A percentile compares a stretch with the other conserved stretches of the same genome.
Conservation (phyloP, 1,140 invertebrate species). For the Drosophila lowei region DNA sequence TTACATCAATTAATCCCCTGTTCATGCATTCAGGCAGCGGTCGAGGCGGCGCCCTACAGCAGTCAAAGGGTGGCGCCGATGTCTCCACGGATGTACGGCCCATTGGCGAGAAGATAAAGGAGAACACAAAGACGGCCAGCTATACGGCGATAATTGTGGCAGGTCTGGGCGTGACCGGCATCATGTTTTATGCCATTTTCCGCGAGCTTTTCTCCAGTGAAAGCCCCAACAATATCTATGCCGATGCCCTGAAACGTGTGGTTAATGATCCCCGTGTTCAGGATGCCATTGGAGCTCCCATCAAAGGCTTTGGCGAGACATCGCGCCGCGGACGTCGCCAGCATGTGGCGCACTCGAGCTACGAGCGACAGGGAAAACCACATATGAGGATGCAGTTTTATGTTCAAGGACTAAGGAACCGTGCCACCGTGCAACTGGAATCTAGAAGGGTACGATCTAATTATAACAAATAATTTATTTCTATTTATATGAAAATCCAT, state of each 20-base stretch:
- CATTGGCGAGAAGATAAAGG: constrained; percentile 90
- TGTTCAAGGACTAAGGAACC: constrained; percentile 90
- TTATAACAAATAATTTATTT: neutral
- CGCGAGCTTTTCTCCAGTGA: constrained; percentile 93
- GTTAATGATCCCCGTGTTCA: constrained; percentile 86
- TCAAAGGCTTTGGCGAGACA: constrained; percentile 94
- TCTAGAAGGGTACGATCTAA: constrained; percentile 88
- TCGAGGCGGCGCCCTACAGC: constrained; percentile 41
- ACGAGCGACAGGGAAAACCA: constrained; percentile 89
- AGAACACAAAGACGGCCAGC: constrained; percentile 92
- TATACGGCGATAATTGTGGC: constrained; percentile 91
- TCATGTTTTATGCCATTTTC: constrained; percentile 92
- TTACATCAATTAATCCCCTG: neutral
- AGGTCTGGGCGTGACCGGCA: constrained; percentile 90
- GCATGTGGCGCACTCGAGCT: constrained; percentile 89
- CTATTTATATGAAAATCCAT: neutral
- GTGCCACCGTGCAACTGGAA: constrained; percentile 93
- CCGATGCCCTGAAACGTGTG: constrained; percentile 89
- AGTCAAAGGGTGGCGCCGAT: constrained; percentile 39
- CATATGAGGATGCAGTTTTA: constrained; percentile 95
- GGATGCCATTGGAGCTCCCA: constrained; percentile 92
- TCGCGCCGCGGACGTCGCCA: constrained; percentile 89
- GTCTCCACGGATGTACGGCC: constrained; percentile 86
- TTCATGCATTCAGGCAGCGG: constrained; percentile 9
- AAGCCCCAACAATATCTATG: constrained; percentile 93